Evolutionary conservation across 1,140 invertebrate genomes (phyloP).

Genomic region (Gonioctena quinquepunctata): DNA sequence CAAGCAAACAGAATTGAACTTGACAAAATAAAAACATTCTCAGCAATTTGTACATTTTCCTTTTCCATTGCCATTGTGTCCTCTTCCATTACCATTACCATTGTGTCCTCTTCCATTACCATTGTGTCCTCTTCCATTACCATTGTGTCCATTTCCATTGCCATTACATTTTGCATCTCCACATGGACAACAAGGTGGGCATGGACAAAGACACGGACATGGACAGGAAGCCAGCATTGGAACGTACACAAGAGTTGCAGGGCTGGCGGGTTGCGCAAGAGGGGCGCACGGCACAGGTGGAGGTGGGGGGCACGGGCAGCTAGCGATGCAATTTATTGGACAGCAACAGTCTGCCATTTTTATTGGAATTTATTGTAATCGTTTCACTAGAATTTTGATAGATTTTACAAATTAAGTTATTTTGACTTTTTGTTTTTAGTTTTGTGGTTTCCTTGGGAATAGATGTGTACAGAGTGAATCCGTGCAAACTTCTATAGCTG

Average conservation of each 20-base stretch:
- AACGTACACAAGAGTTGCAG: conserved; percentile 20
- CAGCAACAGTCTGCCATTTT: conserved; percentile 34
- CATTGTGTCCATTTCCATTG: not conserved
- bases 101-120: not conserved
- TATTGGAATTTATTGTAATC: not conserved
- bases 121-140: not conserved
- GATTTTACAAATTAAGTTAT: not conserved
- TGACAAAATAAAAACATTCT: too few species aligned
- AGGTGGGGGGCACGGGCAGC: conserved; percentile 22
- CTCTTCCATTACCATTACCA: not conserved
- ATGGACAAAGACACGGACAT: conserved; percentile 23
- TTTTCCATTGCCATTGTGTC: too few species aligned
- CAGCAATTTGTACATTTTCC: too few species aligned
- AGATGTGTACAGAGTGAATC: not conserved
- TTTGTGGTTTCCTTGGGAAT: not conserved
- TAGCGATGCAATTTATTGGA: conserved; percentile 20
- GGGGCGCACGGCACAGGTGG: conserved; percentile 23
- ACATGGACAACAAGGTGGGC: not conserved
- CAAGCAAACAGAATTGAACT: too few species aligned
- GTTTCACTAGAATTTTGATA: conserved; percentile 3
- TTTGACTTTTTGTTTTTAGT: not conserved
- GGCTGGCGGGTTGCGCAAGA: conserved; percentile 26
- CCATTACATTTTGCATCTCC: not conserved
- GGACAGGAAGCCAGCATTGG: conserved; percentile 21
- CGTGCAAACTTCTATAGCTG: not conserved